A percentile compares a stretch with the other conserved stretches of the same genome.
Conservation (phyloP, 2,113 vertebrate genomes). For the Prolemur simus region DNA sequence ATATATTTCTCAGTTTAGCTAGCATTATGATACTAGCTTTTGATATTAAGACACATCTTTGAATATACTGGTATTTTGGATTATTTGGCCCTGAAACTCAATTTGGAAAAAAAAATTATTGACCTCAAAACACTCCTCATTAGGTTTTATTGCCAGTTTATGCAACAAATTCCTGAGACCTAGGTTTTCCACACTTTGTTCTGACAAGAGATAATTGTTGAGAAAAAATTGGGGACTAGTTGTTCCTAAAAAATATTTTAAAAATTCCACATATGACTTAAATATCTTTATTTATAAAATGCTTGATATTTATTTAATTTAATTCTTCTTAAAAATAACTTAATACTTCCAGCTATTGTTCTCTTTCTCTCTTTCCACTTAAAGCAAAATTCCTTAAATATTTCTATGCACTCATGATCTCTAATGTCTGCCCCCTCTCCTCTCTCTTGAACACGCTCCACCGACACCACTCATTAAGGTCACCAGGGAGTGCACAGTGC, state of each 20-base stretch:
- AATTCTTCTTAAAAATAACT: not conserved
- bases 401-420: not conserved
- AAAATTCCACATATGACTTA: not conserved
- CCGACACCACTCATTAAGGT: not conserved
- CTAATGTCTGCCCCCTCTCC: not conserved
- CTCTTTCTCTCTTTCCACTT: not conserved
- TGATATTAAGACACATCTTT: not conserved
- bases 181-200: constrained; percentile 1
- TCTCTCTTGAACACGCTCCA: not conserved
- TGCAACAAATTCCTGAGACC: not conserved
- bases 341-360: not conserved
- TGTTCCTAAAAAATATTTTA: not conserved
- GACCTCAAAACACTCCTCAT: not conserved
- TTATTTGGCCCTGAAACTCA: not conserved
- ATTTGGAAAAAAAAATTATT: not conserved
- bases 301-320: not conserved
- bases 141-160: not conserved
- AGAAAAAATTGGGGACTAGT: not conserved
- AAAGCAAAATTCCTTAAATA: not conserved
- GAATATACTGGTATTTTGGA: not conserved
- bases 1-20: not conserved
- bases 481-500: not conserved
- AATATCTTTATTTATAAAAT: not conserved
- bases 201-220: not conserved
- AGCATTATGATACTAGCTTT: not conserved